phyloP scores from a whole-genome alignment of 2,888 invertebrate genomes.

The Erannis defoliaria region DNA sequence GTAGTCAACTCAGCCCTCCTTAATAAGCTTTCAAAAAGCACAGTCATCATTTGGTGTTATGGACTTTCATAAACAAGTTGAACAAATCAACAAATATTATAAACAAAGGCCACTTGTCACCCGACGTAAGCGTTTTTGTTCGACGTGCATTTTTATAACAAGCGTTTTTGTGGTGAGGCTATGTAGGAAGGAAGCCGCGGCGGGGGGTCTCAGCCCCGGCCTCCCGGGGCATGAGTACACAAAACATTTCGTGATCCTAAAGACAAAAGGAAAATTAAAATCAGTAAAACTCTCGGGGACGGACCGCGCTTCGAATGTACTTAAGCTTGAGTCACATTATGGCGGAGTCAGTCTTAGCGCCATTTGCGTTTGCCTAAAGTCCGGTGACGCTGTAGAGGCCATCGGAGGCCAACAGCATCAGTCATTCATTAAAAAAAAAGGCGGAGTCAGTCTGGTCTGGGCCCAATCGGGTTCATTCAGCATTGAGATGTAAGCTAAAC shows the following conservation, averaged over 20 bases:
- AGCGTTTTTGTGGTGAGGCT: slow-evolving; percentile 81
- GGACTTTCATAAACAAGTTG: slow-evolving; percentile 68
- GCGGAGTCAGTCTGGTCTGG: no score
- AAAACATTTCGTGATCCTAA: slow-evolving; percentile 86
- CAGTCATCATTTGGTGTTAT: slow-evolving; percentile 74
- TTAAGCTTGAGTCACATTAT: slow-evolving; percentile 35
- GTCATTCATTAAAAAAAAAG: no score
- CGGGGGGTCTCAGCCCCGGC: slow-evolving; percentile 76
- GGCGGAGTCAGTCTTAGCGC: neutral
- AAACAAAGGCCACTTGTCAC: slow-evolving; percentile 85
- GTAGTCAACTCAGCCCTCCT: slow-evolving; percentile 37
- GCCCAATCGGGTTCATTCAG: no score
- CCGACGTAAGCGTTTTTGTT: slow-evolving; percentile 82
- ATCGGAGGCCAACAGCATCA: no score
- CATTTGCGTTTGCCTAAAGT: no score
- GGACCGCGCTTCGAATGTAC: slow-evolving; percentile 46
- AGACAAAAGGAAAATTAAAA: slow-evolving; percentile 85
- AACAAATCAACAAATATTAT: slow-evolving; percentile 83
- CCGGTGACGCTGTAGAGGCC: no score
- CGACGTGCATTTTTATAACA: slow-evolving; percentile 81
- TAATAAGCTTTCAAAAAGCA: slow-evolving; percentile 43
- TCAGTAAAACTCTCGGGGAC: slow-evolving; percentile 75
- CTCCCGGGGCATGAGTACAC: slow-evolving; percentile 81
- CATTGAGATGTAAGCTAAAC: no score
- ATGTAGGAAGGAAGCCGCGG: slow-evolving; percentile 84